Conservation (phyloP, 2,113 vertebrate genomes). For the Malaclemys terrapin region DNA sequence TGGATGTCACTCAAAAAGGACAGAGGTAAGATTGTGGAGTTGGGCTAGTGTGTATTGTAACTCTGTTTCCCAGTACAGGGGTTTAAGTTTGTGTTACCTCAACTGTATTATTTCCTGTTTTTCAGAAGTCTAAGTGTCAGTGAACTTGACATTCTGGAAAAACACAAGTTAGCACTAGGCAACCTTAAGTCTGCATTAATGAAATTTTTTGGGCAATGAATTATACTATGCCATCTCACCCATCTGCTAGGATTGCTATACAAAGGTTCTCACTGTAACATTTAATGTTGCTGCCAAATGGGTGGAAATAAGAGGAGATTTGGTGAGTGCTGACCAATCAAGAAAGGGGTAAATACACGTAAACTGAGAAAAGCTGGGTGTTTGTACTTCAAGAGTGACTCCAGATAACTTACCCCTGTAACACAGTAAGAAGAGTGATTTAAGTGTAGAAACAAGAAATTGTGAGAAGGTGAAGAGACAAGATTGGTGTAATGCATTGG, state of each 20-base stretch:
- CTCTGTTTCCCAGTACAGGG: rapidly evolving
- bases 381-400: not conserved
- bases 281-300: not conserved
- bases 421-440: rapidly evolving
- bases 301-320: not conserved
- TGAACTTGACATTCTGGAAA: not conserved
- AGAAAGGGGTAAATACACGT: rapidly evolving
- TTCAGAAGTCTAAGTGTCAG: not conserved
- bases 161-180: rapidly evolving
- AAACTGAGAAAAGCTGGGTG: not conserved
- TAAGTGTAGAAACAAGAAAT: not conserved
- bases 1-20: rapidly evolving
- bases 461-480: rapidly evolving
- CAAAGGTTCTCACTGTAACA: not conserved
- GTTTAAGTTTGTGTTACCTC: not conserved
- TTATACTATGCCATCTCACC: not conserved
- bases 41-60: rapidly evolving
- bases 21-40: rapidly evolving
- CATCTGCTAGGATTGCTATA: not conserved
- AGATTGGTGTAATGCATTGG: rapidly evolving
- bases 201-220: not conserved
- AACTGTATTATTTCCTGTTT: rapidly evolving
- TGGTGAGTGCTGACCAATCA: not conserved
- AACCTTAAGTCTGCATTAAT: not conserved
- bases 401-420: rapidly evolving